phyloP scores from a whole-genome alignment of 1,140 invertebrate genomes.

The Forficula auricularia region DNA sequence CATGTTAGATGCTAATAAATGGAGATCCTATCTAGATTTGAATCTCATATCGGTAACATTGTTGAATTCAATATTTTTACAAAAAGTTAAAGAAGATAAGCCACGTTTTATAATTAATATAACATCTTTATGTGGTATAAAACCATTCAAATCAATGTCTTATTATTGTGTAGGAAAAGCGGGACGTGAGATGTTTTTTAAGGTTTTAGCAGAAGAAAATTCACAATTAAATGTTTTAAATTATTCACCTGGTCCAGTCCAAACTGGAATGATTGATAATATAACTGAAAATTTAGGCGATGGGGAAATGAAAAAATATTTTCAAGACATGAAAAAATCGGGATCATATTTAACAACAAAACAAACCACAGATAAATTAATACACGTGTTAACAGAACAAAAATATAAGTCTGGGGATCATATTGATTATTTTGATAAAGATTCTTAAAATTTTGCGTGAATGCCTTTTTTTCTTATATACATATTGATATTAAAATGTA shows the following conservation, averaged over 20 bases:
- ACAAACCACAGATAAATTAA: slow-evolving; percentile 54
- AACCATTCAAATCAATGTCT: slow-evolving; percentile 54
- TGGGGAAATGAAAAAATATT: slow-evolving; percentile 37
- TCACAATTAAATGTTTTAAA: slow-evolving; percentile 58
- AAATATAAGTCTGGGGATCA: slow-evolving; percentile 66
- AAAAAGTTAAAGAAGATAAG: slow-evolving; percentile 31
- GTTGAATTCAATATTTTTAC: slow-evolving; percentile 58
- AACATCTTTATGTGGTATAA: slow-evolving; percentile 61
- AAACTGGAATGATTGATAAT: slow-evolving; percentile 73
- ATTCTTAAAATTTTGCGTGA: no score
- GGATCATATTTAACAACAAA: slow-evolving; percentile 53
- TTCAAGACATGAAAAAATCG: slow-evolving; percentile 34
- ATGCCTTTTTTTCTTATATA: no score
- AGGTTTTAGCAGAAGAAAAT: slow-evolving; percentile 62
- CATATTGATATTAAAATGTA: no score
- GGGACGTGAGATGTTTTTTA: slow-evolving; percentile 81
- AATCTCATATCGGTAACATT: slow-evolving; percentile 57
- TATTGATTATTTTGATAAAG: slow-evolving; percentile 66
- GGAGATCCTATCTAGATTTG: slow-evolving; percentile 50
- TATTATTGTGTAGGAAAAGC: slow-evolving; percentile 79
- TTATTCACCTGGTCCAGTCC: slow-evolving; percentile 84
- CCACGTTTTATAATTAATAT: slow-evolving; percentile 60
- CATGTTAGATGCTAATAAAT: slow-evolving; percentile 37
- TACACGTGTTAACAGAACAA: slow-evolving; percentile 48
- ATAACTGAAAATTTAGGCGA: slow-evolving; percentile 39